Percentiles rank a stretch among this genome's conserved stretches.
Conservation (phyloP, 92 coral and sea anemone species). For the Scolanthus callimorphus region DNA sequence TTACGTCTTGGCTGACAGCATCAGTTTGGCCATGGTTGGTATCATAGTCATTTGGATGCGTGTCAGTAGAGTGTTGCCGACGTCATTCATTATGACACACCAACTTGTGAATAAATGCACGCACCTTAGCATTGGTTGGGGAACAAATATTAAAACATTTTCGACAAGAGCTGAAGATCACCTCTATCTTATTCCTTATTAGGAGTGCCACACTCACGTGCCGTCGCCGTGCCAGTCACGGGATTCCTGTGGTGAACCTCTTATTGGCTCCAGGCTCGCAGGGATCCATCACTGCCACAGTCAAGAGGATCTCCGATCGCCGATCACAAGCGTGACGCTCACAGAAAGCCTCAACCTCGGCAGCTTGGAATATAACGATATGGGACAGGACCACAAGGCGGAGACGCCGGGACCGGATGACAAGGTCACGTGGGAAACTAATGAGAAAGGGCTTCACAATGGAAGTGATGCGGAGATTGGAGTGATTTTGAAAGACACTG, state of each 20-base stretch:
- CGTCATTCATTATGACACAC: too few species aligned
- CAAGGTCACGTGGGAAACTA: neutral
- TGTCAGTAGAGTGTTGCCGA: too few species aligned
- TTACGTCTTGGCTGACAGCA: too few species aligned
- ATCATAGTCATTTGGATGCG: too few species aligned
- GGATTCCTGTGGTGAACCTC: neutral
- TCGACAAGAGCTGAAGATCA: too few species aligned
- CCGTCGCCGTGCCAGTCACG: neutral
- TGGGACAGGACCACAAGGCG: slow-evolving; percentile 25
- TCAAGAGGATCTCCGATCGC: slow-evolving; percentile 12
- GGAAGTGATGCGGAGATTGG: slow-evolving; percentile 52
- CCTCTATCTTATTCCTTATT: too few species aligned
- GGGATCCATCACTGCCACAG: slow-evolving; percentile 37
- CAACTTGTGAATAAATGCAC: too few species aligned
- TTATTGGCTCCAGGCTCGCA: slow-evolving; percentile 46
- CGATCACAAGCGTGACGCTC: neutral
- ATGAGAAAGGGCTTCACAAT: slow-evolving; percentile 31
- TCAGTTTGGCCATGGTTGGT: too few species aligned
- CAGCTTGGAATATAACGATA: slow-evolving; percentile 6
- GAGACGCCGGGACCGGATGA: neutral
- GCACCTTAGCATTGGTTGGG: too few species aligned
- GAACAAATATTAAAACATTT: too few species aligned
- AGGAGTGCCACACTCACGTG: neutral
- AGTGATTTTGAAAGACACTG: slow-evolving; percentile 4
- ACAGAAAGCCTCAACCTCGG: slow-evolving; percentile 3